Evolutionary conservation across 2,113 vertebrate species (phyloP), one percentile per base, ranked within the genome.

Genomic region (Rallus limicola): DNA sequence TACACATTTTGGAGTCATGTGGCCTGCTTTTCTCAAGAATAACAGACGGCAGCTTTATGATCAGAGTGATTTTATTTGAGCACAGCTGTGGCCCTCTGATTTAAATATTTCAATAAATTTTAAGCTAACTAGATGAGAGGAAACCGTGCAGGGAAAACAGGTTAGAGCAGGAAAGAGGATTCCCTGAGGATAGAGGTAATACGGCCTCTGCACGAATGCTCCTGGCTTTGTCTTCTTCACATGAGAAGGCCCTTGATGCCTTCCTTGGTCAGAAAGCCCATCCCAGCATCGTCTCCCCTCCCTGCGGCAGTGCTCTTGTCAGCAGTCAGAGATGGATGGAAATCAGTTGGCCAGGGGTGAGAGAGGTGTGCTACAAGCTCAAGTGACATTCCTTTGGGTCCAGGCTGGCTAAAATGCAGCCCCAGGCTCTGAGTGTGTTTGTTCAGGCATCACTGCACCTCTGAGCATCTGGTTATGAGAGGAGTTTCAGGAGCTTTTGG

Each of bases 81-180:
- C 92, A 81, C 95, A 97, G 95, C 96, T 96, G 96, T 53, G 93
- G 93, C 95, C 95, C 92, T 36, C 38, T 93, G 81, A 97, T 97
- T 96, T 93, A 87, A 97, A 94, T 97, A 96, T 97, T 97, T 89
- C 95, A 82, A 96, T 97, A 94, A 97, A 97, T 97, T 96, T 67
- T 76, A 5, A 87, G 16, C 95, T 97, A 97, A 97, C 95, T 60
- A 89, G 95, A 91, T 70, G 82, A 92, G 94, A 80, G 92, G 90
- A 86, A 94, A 16, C 34, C 5, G 88, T 24, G 33, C 78, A n/a
- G 70, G 86, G 70, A 74, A 53, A 74, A 1, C 83, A 74, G 93
- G 95, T 96, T 94, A 17, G 77, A 87, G 91, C 70, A 13, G 11
- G 85, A 65, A 65, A 74, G 65, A 92, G 60, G 53, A 64, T 86